phyloP scores from a whole-genome alignment of 2,888 invertebrate genomes.

The Brenthis hecate region DNA sequence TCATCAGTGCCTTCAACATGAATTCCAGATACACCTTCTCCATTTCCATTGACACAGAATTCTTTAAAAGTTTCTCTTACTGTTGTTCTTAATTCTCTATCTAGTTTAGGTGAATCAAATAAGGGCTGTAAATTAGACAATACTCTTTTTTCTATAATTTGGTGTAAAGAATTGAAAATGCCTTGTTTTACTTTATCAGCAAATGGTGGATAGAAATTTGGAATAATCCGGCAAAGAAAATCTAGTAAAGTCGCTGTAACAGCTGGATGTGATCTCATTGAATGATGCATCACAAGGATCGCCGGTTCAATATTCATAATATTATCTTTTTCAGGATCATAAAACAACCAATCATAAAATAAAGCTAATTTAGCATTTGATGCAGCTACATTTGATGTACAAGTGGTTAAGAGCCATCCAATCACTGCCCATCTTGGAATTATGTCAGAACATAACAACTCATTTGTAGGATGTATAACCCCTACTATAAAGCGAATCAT shows the following conservation, averaged over 20 bases:
- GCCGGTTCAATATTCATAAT: conserved; percentile 98
- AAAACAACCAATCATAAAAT: conserved; percentile 97
- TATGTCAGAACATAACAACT: conserved; percentile 95
- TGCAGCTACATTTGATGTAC: conserved; percentile 93
- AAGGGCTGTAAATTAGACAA: conserved; percentile 92
- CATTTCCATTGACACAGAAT: conserved; percentile 86
- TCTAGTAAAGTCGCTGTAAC: conserved; percentile 95
- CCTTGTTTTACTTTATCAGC: conserved; percentile 90
- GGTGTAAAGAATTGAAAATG: conserved; percentile 90
- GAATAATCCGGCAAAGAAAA: conserved; percentile 95
- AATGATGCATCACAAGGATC: conserved; percentile 96
- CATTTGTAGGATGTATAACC: conserved; percentile 96
- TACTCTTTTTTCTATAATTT: conserved; percentile 96
- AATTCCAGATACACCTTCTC: conserved; percentile 76
- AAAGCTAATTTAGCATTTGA: conserved; percentile 95
- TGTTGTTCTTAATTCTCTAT: conserved; percentile 90
- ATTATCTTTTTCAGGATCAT: conserved; percentile 94
- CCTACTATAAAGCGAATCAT: conserved; percentile 96
- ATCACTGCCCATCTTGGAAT: conserved; percentile 97
- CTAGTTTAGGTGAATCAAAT: conserved; percentile 93
- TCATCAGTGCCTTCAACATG: conserved; percentile 73
- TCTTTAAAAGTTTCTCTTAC: conserved; percentile 96
- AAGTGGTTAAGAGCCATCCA: conserved; percentile 95
- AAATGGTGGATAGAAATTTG: conserved; percentile 91
- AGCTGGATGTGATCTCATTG: conserved; percentile 94